These are phyloP conservation scores for Meloidogyne exigua DNA, from an alignment of 1,140 invertebrate species.

Conservation along the genomic window DNA sequence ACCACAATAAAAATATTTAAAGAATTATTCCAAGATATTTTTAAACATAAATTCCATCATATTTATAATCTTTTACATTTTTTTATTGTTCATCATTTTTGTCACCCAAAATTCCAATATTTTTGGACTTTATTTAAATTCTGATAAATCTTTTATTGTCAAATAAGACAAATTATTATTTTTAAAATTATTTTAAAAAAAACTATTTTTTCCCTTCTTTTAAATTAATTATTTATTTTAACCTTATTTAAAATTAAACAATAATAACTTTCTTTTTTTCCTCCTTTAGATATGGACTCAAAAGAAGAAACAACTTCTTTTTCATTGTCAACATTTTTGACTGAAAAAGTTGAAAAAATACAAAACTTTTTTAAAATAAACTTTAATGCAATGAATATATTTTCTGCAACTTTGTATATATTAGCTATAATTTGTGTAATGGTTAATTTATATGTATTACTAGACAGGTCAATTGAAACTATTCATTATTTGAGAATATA, in stretches of 20 bases:
- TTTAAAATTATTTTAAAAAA: neutral
- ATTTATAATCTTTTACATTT: no score
- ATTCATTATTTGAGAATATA: conserved; percentile 61
- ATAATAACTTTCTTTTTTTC: neutral
- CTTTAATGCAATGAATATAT: conserved; percentile 14
- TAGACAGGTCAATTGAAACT: conserved; percentile 51
- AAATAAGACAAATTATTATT: no score
- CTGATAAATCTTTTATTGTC: no score
- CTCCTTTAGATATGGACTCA: neutral
- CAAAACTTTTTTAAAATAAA: neutral
- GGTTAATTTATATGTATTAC: conserved; percentile 58
- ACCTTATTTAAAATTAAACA: conserved; percentile 9
- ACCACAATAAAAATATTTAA: no score
- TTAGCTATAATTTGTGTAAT: conserved; percentile 55
- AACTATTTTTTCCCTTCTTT: neutral
- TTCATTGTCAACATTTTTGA: neutral
- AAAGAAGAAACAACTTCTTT: neutral
- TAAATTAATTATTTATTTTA: conserved; percentile 7
- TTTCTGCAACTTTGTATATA: conserved; percentile 40
- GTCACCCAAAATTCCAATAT: no score
- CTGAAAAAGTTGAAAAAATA: neutral
- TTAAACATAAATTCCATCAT: no score
- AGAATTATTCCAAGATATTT: no score
- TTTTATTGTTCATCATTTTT: no score
- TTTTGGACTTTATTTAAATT: no score